Percentiles rank a stretch among this genome's conserved stretches.
Conservation (phyloP, 2,797 vertebrate species). For the Rachycentron canadum region DNA sequence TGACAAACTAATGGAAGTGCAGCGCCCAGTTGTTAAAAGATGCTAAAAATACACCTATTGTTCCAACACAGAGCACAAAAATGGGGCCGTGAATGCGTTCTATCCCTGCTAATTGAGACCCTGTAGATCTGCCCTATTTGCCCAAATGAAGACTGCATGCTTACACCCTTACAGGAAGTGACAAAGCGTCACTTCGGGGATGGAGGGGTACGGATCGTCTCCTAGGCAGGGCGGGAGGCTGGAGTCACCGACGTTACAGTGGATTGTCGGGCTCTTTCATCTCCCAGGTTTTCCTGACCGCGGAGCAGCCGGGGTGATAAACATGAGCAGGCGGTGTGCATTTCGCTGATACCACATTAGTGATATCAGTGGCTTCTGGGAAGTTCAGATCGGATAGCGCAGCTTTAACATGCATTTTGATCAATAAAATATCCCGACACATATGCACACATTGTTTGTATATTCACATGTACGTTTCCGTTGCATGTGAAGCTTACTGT, state of each 20-base stretch:
- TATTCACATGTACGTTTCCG: neutral
- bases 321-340: neutral
- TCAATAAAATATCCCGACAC: neutral
- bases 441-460: neutral
- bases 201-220: neutral
- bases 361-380: neutral
- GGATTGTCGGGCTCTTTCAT: neutral
- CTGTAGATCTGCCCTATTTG: constrained; percentile 29
- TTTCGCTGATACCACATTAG: neutral
- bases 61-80: neutral
- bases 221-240: neutral
- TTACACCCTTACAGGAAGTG: neutral
- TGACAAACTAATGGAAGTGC: constrained; percentile 11
- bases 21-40: constrained; percentile 12
- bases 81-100: neutral
- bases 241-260: neutral
- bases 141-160: neutral
- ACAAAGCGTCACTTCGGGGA: neutral
- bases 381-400: neutral
- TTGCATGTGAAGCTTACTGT: neutral
- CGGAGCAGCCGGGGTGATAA: neutral
- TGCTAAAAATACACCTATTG: constrained; percentile 37
- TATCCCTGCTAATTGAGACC: constrained; percentile 10
- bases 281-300: neutral
- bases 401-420: neutral